Evolutionary conservation across 2,888 invertebrate genomes (phyloP).

Genomic region (Coremacera marginata): DNA sequence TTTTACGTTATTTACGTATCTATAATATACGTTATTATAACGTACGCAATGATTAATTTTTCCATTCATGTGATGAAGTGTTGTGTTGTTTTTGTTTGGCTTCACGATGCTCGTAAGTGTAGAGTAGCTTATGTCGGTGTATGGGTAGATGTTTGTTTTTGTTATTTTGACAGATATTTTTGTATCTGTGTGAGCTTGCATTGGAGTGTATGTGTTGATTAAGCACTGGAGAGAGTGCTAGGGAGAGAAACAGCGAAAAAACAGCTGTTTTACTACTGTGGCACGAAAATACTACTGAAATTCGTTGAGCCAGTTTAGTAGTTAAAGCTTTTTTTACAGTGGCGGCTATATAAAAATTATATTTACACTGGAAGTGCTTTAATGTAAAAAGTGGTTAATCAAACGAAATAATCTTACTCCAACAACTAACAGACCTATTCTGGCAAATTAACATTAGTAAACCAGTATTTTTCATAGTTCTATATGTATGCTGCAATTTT

Average conservation of each 20-base stretch:
- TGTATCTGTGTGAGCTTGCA: background rate
- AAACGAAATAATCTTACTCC: no score
- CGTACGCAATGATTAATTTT: background rate
- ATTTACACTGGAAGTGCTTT: no score
- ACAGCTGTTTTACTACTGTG: background rate
- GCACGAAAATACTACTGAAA: background rate
- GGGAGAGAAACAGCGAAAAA: background rate
- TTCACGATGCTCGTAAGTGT: background rate
- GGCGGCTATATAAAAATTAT: no score
- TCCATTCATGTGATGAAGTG: background rate
- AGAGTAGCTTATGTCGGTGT: background rate
- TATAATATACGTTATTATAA: background rate
- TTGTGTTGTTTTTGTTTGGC: background rate
- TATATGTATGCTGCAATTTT: no score
- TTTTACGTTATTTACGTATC: background rate
- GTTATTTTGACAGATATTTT: background rate
- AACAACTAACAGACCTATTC: no score
- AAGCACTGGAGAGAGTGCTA: background rate
- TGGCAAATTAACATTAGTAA: no score
- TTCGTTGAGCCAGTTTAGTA: no score
- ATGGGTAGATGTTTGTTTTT: background rate
- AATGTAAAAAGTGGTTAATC: no score
- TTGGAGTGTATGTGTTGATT: background rate
- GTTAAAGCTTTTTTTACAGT: no score
- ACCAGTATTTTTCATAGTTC: no score